Base-by-base conservation (phyloP, 2,113 vertebrate species). In the Boulengeromyrus knoepffleri region DNA sequence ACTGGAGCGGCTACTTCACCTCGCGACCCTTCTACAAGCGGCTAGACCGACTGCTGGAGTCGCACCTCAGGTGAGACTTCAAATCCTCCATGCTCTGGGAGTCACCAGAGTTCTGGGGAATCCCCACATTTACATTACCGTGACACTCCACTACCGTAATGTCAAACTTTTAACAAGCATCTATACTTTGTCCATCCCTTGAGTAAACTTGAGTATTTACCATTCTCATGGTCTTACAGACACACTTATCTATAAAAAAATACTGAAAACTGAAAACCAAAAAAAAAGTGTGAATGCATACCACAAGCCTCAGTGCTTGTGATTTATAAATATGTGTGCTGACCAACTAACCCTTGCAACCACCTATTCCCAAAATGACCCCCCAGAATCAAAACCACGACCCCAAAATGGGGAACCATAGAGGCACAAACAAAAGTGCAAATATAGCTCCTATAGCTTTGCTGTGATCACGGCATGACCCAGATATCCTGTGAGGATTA, bases 1-100 rank as follows among this genome's bases (percentile, higher is more conserved):
- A 99, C 90, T 99, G 98, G 98, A 99, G 97, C 84, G 98, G 98
- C 3, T 99, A 98, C 93, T 99, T 97, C 91, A 99, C 98, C 50
- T 99, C 98, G 0, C 96, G 98, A 46, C 98, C 98, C 0, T 99
- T 99, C 91, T 99, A 99, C 92, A 99, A 98, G 85, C 94, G 96
- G 0, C 93, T 98, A 47, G 97, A 98, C 92, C 94, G 98, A 77
- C 92, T 95, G 42, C 90, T 98, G 94, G 97, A 98, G 91, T 96
- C 97, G 1, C 95, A 96, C 42, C 94, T 99, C 88, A 96, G 98
- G 97, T 97, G 94, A 89, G 45, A 21, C 5, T 17, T 45, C 42
- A 88, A 45, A 53, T 88, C 45, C 42, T 66, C 24, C 19, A 27
- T 49, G 42, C 19, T 89, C 39, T 89, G 31, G 50, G 66, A 83